Evolutionary conservation across 1,140 invertebrate genomes (phyloP).

Genomic region (Sweltsa coloradensis): DNA sequence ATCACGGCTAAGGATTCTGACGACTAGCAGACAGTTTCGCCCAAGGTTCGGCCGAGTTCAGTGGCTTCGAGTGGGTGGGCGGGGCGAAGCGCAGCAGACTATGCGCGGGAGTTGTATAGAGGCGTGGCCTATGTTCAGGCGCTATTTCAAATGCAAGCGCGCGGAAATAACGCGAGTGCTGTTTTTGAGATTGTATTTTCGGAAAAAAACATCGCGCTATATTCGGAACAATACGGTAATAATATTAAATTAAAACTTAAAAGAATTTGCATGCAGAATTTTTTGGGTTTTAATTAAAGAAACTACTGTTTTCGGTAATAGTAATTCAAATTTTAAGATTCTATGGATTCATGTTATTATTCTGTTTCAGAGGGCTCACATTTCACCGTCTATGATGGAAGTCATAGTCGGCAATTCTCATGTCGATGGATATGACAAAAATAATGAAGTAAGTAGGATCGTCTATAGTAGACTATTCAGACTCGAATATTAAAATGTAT

Average conservation of each 20-base stretch:
- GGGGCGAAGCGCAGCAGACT: too few relatives aligned
- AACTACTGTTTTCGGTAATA: background rate
- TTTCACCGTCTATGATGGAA: constrained; percentile 41
- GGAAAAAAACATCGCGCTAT: background rate
- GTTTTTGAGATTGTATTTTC: background rate
- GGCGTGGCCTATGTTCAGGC: too few relatives aligned
- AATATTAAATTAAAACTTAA: constrained; percentile 8
- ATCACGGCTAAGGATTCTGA: too few relatives aligned
- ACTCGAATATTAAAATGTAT: constrained; percentile 14
- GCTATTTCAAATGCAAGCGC: too few relatives aligned
- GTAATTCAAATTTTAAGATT: too few relatives aligned
- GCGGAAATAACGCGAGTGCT: too few relatives aligned
- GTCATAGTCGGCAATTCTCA: constrained; percentile 24
- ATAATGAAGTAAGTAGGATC: constrained; percentile 30
- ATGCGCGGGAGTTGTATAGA: too few relatives aligned
- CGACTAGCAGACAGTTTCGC: too few relatives aligned
- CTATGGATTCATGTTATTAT: too few relatives aligned
- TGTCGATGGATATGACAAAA: constrained; percentile 28
- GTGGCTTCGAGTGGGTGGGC: too few relatives aligned
- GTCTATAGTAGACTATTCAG: background rate
- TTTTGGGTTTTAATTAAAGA: background rate
- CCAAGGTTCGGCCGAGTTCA: too few relatives aligned
- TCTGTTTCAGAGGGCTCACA: constrained; percentile 34
- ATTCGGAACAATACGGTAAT: background rate
- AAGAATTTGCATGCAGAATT: constrained; percentile 19